Percentiles rank a stretch among this genome's conserved stretches.
Conservation (phyloP, 2,113 vertebrate genomes). For the Hiodon alosoides region DNA sequence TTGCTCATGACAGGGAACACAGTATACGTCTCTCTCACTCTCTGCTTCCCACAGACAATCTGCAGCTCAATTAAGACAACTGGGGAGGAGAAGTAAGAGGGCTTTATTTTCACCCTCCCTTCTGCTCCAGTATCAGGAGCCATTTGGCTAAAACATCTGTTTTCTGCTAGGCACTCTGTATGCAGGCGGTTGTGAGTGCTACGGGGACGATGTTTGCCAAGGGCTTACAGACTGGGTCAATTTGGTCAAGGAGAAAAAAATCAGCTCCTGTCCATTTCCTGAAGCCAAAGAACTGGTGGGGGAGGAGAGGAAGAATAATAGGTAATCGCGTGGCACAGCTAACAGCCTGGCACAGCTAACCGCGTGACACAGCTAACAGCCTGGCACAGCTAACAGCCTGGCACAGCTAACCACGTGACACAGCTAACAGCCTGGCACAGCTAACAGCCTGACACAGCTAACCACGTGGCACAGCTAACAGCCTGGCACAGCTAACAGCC, state of each 20-base stretch:
- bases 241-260: slow-evolving; percentile 81
- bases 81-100: not conserved
- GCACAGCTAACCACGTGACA: too few relatives aligned
- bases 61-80: slow-evolving; percentile 4
- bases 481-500: too few relatives aligned
- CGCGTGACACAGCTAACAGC: too few relatives aligned
- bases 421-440: too few relatives aligned
- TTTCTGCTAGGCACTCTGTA: slow-evolving; percentile 70
- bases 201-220: slow-evolving; percentile 76
- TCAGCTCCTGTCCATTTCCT: slow-evolving; percentile 79
- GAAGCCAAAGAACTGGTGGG: slow-evolving; percentile 55
- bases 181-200: slow-evolving; percentile 76
- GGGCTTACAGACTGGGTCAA: slow-evolving; percentile 79
- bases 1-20: slow-evolving; percentile 10
- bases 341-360: not conserved
- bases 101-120: not conserved
- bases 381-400: too few relatives aligned
- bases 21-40: not conserved
- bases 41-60: slow-evolving; percentile 11
- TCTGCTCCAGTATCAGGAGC: not conserved
- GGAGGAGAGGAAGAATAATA: not conserved
- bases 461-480: too few relatives aligned
- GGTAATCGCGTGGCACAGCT: not conserved
- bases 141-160: slow-evolving; percentile 65
- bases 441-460: too few relatives aligned